Conservation (phyloP, 2,113 vertebrate genomes). For the Petrocephalus zakoni region DNA sequence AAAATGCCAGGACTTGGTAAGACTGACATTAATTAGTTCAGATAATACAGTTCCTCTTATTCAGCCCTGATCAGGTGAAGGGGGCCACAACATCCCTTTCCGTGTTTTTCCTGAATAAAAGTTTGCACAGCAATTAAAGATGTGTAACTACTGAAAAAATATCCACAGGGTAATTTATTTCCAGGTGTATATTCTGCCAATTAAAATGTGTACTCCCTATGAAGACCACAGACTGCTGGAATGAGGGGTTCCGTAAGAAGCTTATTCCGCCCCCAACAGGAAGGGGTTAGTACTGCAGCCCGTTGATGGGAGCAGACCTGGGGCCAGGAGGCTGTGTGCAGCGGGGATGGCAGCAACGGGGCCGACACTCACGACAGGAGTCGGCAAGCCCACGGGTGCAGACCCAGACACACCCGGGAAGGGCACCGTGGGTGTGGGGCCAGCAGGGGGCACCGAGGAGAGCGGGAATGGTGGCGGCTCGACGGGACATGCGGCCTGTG, state of each 20-base stretch:
- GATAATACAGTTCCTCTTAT: background rate
- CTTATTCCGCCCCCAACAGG: background rate
- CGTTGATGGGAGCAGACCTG: background rate
- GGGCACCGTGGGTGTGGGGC: background rate
- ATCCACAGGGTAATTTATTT: background rate
- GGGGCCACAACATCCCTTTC: background rate
- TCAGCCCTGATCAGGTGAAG: background rate
- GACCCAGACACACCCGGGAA: background rate
- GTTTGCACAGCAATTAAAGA: background rate
- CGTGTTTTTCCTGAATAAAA: background rate
- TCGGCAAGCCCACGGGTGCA: background rate
- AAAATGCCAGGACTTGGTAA: background rate
- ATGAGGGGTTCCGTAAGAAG: background rate
- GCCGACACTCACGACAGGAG: background rate
- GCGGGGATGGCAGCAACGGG: background rate
- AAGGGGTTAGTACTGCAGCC: background rate
- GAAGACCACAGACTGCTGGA: background rate
- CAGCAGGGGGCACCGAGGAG: background rate
- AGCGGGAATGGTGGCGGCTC: background rate
- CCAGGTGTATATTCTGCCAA: background rate
- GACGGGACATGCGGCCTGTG: background rate
- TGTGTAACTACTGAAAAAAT: background rate
- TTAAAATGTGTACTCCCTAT: background rate
- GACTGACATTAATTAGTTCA: constrained; percentile 1
- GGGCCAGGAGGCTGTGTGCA: background rate